Base-by-base conservation (phyloP, 2,113 vertebrate genomes). In the Nematolebias whitei region DNA sequence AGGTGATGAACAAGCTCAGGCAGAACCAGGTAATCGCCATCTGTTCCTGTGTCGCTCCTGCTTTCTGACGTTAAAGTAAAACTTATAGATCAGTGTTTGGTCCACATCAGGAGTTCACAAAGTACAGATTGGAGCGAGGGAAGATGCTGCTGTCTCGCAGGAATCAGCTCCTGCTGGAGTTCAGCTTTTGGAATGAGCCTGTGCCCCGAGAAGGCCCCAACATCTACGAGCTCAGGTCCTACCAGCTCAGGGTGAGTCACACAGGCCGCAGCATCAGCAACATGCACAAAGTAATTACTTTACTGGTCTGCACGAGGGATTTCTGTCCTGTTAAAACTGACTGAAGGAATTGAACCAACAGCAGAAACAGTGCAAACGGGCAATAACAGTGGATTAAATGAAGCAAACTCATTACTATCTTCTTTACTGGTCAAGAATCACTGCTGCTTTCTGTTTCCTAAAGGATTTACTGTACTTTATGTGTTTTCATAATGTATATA, bases 111-210 rank as follows among this genome's bases (percentile, higher is more conserved):
- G 95, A 96, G 40, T 98, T 98, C 85, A 91, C 88, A 9, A 92
- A 89, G 50, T 98, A 97, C 83, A 94, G 96, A 65, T 96, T 96
- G 74, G 94, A 94, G 63, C 92, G 97, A 38, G 94, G 95, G 0
- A 92, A 94, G 90, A 99, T 98, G 97, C 93, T 99, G 62, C 79
- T 98, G 29, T 98, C 96, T 0, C 94, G 96, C 61, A 95, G 93
- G 84, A 99, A 99, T 76, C 96, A 99, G 63, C 89, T 99, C 2
- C 85, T 99, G 16, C 63, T 99, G 86, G 96, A 98, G 83, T 98
- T 99, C 83, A 98, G 96, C 75, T 98, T 98, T 90, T 98, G 97
- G 96, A 98, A 98, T 19, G 96, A 99, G 54, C 97, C 97, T 0
- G 66, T 93, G 2, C 95, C 96, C 29, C 90, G 96, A 68, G 68